Evolutionary conservation across 2,888 invertebrate genomes (phyloP).

Genomic region (Lasioglossum leucozonium): DNA sequence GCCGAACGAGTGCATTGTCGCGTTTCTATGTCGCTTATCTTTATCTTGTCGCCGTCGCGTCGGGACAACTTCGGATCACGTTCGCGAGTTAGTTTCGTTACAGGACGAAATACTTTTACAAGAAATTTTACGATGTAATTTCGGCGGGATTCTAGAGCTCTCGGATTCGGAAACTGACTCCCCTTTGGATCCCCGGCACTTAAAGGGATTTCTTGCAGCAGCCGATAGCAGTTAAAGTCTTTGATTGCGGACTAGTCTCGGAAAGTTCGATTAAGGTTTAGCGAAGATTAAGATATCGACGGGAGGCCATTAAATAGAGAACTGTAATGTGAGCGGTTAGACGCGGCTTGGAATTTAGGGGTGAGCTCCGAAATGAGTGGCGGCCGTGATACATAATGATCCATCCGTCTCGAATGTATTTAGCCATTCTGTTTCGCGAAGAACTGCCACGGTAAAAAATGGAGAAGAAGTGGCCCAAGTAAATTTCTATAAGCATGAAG

Average conservation of each 20-base stretch:
- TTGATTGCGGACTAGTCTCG: neutral
- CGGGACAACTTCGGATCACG: neutral
- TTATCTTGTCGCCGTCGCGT: neutral
- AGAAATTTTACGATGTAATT: neutral
- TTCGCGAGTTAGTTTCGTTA: neutral
- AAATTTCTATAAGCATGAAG: no score
- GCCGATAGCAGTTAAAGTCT: neutral
- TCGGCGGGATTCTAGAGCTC: neutral
- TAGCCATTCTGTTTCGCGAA: no score
- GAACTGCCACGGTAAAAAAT: no score
- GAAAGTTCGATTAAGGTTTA: neutral
- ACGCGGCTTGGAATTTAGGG: neutral
- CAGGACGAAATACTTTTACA: neutral
- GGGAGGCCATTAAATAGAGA: neutral
- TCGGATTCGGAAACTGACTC: neutral
- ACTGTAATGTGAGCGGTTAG: neutral
- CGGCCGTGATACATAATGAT: neutral
- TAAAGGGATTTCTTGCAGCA: neutral
- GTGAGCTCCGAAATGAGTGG: neutral
- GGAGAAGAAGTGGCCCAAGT: no score
- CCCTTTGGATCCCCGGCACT: neutral
- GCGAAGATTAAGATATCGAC: neutral
- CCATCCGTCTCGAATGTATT: no score
- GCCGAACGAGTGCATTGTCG: neutral
- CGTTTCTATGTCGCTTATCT: neutral